Evolutionary conservation across 2,113 vertebrate genomes (phyloP), one percentile per base, ranked within the genome.

Genomic region (Platichthys flesus): DNA sequence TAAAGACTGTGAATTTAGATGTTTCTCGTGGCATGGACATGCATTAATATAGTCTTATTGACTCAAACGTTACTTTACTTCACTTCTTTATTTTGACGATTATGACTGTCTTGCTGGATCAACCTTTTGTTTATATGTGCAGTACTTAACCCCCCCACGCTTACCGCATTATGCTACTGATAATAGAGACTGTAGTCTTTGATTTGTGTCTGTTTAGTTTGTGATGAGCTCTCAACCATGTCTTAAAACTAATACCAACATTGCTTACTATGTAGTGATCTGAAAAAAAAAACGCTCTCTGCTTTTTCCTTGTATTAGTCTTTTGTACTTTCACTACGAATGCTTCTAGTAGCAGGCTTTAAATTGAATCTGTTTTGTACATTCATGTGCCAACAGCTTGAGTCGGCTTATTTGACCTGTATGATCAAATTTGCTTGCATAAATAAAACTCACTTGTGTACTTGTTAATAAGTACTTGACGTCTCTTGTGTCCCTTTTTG

Each of bases 371-470:
- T 97, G 97, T 99, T 98, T 97, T 99, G 97, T 99, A 99, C 94
- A 97, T 98, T 96, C 95, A 96, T 97, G 97, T 99, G 97, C 97
- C 96, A 97, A 97, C 96, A 96, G 97, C 97, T 98, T 96, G 96
- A 97, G 96, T 96, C 98, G 97, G 97, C 96, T 96, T 97, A 97
- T 94, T 98, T 98, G 96, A 98, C 96, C 95, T 97, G 97, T 98
- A 96, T 95, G 93, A 97, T 97, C 94, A 96, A 98, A 97, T 95
- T 89, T 99, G 98, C 98, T 99, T 98, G 97, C 97, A 94, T 96
- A 93, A 96, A 97, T 97, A 98, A 98, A 95, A 88, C 90, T 97
- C 95, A 96, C 96, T 97, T 96, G 97, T 99, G 98, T 97, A 97
- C 96, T 98, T 98, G 93, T 94, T 94, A 92, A 91, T 90, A 92